Conservation (phyloP, 2,888 invertebrate species). For the Copidosoma aretas region DNA sequence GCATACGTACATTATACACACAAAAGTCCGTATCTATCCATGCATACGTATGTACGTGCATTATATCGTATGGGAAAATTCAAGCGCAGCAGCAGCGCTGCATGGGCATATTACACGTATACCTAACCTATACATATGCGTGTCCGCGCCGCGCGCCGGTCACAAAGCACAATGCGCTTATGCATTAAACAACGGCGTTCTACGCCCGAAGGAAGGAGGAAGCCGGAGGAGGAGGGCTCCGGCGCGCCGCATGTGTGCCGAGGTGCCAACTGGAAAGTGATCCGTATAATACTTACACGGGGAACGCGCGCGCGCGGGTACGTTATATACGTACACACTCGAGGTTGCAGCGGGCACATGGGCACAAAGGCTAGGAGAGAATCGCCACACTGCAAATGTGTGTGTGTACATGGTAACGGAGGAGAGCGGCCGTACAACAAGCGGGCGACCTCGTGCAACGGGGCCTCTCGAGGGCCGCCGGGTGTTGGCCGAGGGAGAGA, state of each 20-base stretch:
- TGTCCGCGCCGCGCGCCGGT: too few relatives aligned
- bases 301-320: neutral
- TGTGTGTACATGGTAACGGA: neutral
- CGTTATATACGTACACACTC: neutral
- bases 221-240: neutral
- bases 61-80: slow-evolving; percentile 24
- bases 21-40: neutral
- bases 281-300: neutral
- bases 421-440: neutral
- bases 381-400: neutral
- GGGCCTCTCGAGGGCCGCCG: neutral
- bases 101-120: neutral
- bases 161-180: neutral
- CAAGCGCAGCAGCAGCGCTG: neutral
- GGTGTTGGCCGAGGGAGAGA: neutral
- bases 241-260: neutral
- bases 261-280: slow-evolving; percentile 30
- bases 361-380: neutral
- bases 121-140: too few relatives aligned
- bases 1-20: neutral
- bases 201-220: neutral
- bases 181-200: neutral
- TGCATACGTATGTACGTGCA: too few relatives aligned
- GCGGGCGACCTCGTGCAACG: neutral
- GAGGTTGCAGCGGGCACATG: too few relatives aligned